Evolutionary conservation across 2,113 vertebrate species (phyloP).

Genomic region (Pangasianodon gigas): DNA sequence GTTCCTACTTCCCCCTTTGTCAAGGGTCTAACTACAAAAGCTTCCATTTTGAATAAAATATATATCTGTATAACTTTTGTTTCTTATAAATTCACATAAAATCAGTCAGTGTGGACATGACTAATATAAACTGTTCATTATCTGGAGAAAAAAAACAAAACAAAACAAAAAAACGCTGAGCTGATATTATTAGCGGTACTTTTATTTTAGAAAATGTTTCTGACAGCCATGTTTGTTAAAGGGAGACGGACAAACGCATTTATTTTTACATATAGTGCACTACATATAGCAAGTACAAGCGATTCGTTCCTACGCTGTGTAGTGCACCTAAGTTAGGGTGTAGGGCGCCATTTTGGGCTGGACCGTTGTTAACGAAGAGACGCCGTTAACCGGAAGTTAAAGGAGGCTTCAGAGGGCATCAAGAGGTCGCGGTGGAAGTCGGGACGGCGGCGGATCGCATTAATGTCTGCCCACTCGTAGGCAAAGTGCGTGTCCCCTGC

Average conservation of each 20-base stretch:
- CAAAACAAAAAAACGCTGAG: not conserved
- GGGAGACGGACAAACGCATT: not conserved
- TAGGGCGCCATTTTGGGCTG: not conserved
- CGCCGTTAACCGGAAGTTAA: constrained; percentile 63
- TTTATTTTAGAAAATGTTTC: constrained; percentile 1
- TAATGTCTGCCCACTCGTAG: constrained; percentile 68
- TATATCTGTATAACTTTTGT: not conserved
- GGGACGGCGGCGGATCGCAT: constrained; percentile 74
- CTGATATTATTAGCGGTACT: not conserved
- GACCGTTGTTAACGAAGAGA: not conserved
- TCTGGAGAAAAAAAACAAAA: not conserved
- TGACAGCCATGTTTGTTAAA: not conserved
- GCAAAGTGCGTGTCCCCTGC: constrained; percentile 78
- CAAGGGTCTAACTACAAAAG: not conserved
- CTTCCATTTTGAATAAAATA: not conserved
- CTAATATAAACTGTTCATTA: not conserved
- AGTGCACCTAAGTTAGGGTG: not conserved
- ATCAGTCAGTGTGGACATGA: not conserved
- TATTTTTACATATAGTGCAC: not conserved
- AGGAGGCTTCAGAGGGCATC: constrained; percentile 65
- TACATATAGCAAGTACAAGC: not conserved
- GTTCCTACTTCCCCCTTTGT: not conserved
- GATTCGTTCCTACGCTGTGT: no score
- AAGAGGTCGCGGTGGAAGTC: constrained; percentile 70
- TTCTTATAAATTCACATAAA: not conserved